Evolutionary conservation across 1,140 invertebrate species (phyloP), one percentile per base, ranked within the genome.

Genomic region (Drosophila sproati): DNA sequence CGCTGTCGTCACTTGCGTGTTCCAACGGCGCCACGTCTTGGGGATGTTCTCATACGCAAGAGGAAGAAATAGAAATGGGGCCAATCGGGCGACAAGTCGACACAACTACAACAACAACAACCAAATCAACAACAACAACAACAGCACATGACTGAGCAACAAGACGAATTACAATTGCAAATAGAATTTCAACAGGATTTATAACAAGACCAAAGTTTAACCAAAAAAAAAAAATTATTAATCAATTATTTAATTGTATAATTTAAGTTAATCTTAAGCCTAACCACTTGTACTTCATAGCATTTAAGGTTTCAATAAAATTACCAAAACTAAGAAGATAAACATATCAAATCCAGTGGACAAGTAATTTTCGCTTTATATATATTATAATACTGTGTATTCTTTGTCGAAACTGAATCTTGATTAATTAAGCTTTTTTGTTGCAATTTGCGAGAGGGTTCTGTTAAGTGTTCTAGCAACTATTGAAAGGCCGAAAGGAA

Each of bases 1-100:
- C 94, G 95, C 59, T 97, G 96, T 93, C 94, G 94, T 60, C 91
- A 92, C 52, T 77, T 92, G 61, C 77, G 90, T 50, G 91, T 92
- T 29, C 91, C 91, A 1, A 92, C 87, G 48, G 87, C 91, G 34
- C 91, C 91, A 10, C 82, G 91, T 34, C 77, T 88, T 20, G 91
- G 91, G 10, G 91, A 92, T 80, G 87, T 88, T 5, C 69, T 90
- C 5, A 90, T 86, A 51, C 86, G 85, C 28, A 89, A 89, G 55
- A 75, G 73, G 52, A 88, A 88, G 82, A 86, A 89, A 80, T 85
- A 64, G 74, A 66, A 28, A 71, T n/a, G 37, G 73, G 59, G 28
- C 6, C 62, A 59, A 47, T 55, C 12, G 8, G 60, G 59, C 32
- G 34, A 48, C 31, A n/a, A 43, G 20, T 8, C 31, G 28, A 71